phyloP scores from a whole-genome alignment of 2,888 invertebrate species.

The Zygothrica quintamaculata region DNA sequence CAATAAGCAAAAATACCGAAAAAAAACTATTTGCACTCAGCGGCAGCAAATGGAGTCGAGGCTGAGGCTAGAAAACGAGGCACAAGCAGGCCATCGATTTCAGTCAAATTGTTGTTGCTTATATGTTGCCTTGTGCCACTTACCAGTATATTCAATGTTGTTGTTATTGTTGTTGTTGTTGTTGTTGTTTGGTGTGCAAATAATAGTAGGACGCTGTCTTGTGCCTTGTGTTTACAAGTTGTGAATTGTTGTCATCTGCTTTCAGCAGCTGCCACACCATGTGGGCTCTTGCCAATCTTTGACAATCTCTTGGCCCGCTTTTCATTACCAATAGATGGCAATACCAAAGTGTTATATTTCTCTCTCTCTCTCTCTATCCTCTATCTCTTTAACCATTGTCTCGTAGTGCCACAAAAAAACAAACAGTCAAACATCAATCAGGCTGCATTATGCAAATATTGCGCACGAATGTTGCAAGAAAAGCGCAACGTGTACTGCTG shows the following conservation, averaged over 20 bases:
- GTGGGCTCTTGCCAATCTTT: slow-evolving; percentile 46
- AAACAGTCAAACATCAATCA: slow-evolving; percentile 72
- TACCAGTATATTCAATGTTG: slow-evolving; percentile 38
- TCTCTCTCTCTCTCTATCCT: neutral
- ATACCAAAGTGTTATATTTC: slow-evolving; percentile 35
- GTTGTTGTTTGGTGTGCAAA: slow-evolving; percentile 53
- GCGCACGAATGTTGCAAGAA: slow-evolving; percentile 76
- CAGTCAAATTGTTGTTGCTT: slow-evolving; percentile 29
- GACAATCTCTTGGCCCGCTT: slow-evolving; percentile 59
- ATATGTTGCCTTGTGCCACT: slow-evolving; percentile 73
- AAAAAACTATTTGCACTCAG: slow-evolving; percentile 75
- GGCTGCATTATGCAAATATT: slow-evolving; percentile 74
- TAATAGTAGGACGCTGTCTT: slow-evolving; percentile 59
- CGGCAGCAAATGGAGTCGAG: slow-evolving; percentile 56
- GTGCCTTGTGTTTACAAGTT: slow-evolving; percentile 72
- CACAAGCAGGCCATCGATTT: slow-evolving; percentile 59
- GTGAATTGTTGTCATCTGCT: slow-evolving; percentile 75
- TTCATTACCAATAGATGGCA: slow-evolving; percentile 77
- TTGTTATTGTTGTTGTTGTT: slow-evolving; percentile 41
- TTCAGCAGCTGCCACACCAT: slow-evolving; percentile 17
- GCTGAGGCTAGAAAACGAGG: slow-evolving; percentile 5
- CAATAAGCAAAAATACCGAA: slow-evolving; percentile 68
- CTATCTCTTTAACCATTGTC: neutral
- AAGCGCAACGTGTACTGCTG: slow-evolving; percentile 57
- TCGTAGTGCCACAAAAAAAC: neutral